A percentile compares a stretch with the other conserved stretches of the same genome.
Conservation (phyloP, 2,113 vertebrate genomes). For the Hyla sarda region DNA sequence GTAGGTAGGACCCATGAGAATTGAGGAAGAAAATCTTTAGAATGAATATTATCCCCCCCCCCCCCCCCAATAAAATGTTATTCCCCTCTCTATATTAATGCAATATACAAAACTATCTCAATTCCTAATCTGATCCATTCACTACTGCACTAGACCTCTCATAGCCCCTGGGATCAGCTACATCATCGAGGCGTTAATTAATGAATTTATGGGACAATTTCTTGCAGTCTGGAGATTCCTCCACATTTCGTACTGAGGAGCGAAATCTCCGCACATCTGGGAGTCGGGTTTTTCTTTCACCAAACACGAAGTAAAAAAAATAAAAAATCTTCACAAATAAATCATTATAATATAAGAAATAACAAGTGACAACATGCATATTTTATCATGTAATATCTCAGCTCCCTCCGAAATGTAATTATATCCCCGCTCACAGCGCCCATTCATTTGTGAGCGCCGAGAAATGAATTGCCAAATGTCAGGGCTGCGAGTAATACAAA, state of each 20-base stretch:
- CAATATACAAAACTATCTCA: not conserved
- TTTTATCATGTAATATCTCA: conserved; percentile 47
- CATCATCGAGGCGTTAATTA: not conserved
- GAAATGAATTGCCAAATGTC: conserved; percentile 47
- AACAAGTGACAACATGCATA: conserved; percentile 53
- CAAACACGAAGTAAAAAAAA: not conserved
- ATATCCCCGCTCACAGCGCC: conserved; percentile 9
- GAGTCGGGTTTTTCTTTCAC: not conserved
- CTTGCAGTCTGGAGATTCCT: not conserved
- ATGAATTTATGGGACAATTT: conserved; percentile 1
- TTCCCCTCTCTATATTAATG: not conserved
- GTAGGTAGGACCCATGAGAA: too few relatives aligned
- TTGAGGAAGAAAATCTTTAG: too few relatives aligned
- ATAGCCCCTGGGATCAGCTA: not conserved
- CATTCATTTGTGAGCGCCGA: conserved; percentile 24
- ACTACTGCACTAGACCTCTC: not conserved
- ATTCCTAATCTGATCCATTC: not conserved
- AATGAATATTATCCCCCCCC: too few relatives aligned
- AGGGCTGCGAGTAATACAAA: not conserved
- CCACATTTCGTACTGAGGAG: not conserved
- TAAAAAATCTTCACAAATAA: conserved; percentile 3
- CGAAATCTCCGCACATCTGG: conserved; percentile 6
- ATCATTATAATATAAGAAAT: conserved; percentile 35
- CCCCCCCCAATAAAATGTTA: too few relatives aligned
- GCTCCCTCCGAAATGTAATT: conserved; percentile 46